Base-by-base conservation (phyloP, 1,140 invertebrate species). In the Drosophila sulfurigaster region DNA sequence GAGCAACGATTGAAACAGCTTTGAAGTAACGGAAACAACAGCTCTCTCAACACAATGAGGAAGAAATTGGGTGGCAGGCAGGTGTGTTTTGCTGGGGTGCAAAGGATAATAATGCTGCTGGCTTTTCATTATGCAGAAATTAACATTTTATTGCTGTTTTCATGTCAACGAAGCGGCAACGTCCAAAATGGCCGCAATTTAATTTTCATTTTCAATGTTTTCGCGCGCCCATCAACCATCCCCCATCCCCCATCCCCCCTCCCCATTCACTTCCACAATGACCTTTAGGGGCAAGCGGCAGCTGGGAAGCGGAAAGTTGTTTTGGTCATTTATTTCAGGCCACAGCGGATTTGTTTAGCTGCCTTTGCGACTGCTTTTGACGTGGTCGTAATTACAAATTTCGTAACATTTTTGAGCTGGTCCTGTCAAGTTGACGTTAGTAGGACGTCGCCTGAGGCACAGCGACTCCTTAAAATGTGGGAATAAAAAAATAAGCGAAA, bases 301-400 rank as follows among this genome's bases (percentile, higher is more conserved):
- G 28, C 28, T 3, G 28, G 28, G 2, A 30, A 30, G n/a, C 32
- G 7, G 32, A 8, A 45, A 75, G 64, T 58, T 78, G 62, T 75
- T 81, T 73, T 86, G 79, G 82, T 86, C 82, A 86, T 87, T 86
- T 87, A 82, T 87, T 86, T 82, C 64, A 56, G 54, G 74, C 51
- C 67, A 48, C 78, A 56, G 49, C 56, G 78, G 74, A 78, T 77
- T 81, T 80, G 75, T 76, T 87, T 86, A 73, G 69, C 45, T 56
- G 75, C 58, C 69, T 32, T 15, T 5, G 63, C 67, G 67, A 81
- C 75, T 86, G 82, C 79, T 82, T 82, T 63, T 86, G 82, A 86
- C 83, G 79, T 86, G 71, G 79, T 73, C 72, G 82, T 86, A 86
- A 86, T 86, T 86, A 86, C 82, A 88, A 86, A 76, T 87, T 83